A percentile compares a stretch with the other conserved stretches of the same genome.
Evolutionary conservation across 1,140 invertebrate species (phyloP).

Genomic region (Papilio xuthus): DNA sequence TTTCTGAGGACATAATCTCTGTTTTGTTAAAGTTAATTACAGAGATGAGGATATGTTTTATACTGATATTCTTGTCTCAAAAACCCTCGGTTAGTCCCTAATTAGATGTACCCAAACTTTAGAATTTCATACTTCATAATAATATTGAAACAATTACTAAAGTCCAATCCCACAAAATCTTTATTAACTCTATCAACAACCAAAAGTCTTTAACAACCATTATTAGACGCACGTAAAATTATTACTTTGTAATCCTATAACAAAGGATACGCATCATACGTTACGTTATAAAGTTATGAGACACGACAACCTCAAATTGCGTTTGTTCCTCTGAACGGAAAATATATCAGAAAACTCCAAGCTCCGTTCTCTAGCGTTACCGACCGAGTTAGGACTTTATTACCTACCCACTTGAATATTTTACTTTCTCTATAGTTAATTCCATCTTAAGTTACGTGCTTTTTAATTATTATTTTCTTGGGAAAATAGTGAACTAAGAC

Average conservation of each 20-base stretch:
- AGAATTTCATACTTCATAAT: too few species aligned
- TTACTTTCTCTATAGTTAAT: not conserved
- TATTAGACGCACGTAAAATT: slow-evolving; percentile 3
- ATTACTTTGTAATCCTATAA: not conserved
- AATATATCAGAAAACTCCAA: slow-evolving; percentile 49
- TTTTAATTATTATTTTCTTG: not conserved
- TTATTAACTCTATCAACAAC: too few species aligned
- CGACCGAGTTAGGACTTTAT: slow-evolving; percentile 15
- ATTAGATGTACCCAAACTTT: too few species aligned
- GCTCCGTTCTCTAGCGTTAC: slow-evolving; percentile 1
- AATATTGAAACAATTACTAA: too few species aligned
- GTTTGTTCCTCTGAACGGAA: slow-evolving; percentile 41
- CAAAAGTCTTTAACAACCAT: not conserved
- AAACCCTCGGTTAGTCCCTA: too few species aligned
- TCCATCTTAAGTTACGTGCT: not conserved
- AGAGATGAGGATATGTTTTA: too few species aligned
- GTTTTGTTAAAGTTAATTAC: too few species aligned
- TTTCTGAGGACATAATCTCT: too few species aligned
- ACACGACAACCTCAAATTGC: slow-evolving; percentile 41
- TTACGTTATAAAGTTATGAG: slow-evolving; percentile 37
- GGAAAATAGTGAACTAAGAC: not conserved
- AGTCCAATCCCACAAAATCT: too few species aligned
- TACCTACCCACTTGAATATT: slow-evolving; percentile 12
- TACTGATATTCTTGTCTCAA: too few species aligned
- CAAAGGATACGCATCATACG: slow-evolving; percentile 39